Base-by-base conservation (phyloP, 2,888 invertebrate species). In the Meiosimyza platycephala region DNA sequence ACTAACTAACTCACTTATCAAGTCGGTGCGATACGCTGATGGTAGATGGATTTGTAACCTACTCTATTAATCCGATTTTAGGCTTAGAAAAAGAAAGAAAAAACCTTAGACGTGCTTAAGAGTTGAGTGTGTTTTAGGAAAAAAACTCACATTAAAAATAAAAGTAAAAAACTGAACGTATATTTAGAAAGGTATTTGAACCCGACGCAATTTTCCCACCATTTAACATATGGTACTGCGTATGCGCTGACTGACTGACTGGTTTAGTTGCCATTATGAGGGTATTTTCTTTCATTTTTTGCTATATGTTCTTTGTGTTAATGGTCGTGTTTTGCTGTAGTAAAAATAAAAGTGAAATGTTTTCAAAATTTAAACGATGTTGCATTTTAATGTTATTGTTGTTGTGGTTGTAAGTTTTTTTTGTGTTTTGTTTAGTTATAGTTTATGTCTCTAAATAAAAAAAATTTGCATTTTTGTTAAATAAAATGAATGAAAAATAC, bases 1-100 rank as follows among this genome's bases (percentile, higher is more conserved):
- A 52, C 51, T 69, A 15, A 16, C 50, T 50, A 6, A 48, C 9
- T 51, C 68, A 59, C 47, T 6, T 57, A 28, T n/a, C 60, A 40
- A 22, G 15, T 16, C 40, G 15, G 54, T 15, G n/a, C 59, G 48
- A 1, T 63, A 47, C 11, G 22, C 5, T 33, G n/a, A 0, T 12
- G 16, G 60, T 9, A 16, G 33, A 28, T 28, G 15, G 60, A 7
- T 13, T 52, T 9, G 11, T 70, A 70, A 70, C 70, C 70, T 70
- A 70, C 70, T 70, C 70, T n/a, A 70, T 63, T 70, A 70, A 54
- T 63, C 62, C 63, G 54, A 70, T 70, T 70, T 57, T 7, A 15
- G 70, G 54, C 52, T 28, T 40, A 40, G 40, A 40, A 9, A 40
- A 40, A 40, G 1, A 40, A 40, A 40, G 9, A 40, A 40, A 40